Evolutionary conservation across 2,888 invertebrate species (phyloP).

Genomic region (Drepanosiphum platanoidis): DNA sequence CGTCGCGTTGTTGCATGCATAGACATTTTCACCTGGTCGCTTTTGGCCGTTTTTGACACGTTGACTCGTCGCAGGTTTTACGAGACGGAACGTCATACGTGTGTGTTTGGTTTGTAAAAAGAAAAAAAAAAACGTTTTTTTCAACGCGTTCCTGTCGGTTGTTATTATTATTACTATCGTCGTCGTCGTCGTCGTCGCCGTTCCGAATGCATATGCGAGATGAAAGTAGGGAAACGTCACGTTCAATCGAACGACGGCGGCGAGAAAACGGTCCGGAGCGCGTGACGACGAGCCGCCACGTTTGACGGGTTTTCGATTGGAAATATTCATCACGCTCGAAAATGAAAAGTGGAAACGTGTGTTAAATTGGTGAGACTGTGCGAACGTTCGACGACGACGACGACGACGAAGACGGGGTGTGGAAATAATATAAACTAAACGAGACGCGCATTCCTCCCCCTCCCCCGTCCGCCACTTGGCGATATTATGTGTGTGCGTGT

Average conservation of each 20-base stretch:
- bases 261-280: neutral
- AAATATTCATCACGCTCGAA: conserved; percentile 30
- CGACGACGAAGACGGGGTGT: neutral
- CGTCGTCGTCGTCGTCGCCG: neutral
- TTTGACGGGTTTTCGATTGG: conserved; percentile 44
- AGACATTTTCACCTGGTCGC: no score
- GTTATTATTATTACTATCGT: neutral
- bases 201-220: neutral
- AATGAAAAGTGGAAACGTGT: conserved; percentile 36
- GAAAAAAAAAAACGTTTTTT: conserved; percentile 15
- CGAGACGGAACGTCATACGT: neutral
- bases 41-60: no score
- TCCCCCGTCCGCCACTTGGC: neutral
- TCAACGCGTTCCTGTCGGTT: neutral
- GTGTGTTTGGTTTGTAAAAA: no score
- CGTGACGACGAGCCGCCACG: neutral
- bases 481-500: neutral
- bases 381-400: neutral
- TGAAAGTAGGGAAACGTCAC: neutral
- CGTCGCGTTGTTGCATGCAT: no score
- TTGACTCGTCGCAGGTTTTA: neutral
- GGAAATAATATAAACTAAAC: conserved; percentile 17
- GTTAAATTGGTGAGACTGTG: conserved; percentile 1
- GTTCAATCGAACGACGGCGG: conserved; percentile 4
- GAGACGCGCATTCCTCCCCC: neutral